Conservation (phyloP, 1,140 invertebrate genomes). For the Gerris buenoi region DNA sequence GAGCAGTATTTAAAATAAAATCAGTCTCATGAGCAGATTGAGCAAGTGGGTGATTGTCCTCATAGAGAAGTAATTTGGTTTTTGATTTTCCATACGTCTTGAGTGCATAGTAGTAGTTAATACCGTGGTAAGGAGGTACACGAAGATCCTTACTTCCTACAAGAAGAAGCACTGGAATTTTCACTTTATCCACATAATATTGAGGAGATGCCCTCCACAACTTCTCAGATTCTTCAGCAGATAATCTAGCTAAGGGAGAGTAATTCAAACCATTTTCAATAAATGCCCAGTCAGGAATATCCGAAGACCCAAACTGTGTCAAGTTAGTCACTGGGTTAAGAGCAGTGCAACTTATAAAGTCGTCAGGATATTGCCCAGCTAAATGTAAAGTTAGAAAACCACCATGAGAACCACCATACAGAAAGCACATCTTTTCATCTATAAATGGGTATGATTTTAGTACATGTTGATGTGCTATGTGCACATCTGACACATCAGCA, state of each 20-base stretch:
- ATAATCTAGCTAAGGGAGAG: slow-evolving; percentile 20
- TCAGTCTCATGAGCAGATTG: slow-evolving; percentile 47
- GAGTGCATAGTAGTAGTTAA: slow-evolving; percentile 48
- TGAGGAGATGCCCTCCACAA: slow-evolving; percentile 51
- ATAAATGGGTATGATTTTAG: slow-evolving; percentile 38
- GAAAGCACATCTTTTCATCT: slow-evolving; percentile 36
- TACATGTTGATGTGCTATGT: slow-evolving; percentile 41
- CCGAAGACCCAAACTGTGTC: slow-evolving; percentile 46
- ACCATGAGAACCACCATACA: slow-evolving; percentile 76
- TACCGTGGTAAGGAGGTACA: slow-evolving; percentile 58
- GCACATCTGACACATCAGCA: slow-evolving; percentile 66
- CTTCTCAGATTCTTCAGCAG: slow-evolving; percentile 35
- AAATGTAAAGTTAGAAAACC: slow-evolving; percentile 78
- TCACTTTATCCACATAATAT: slow-evolving; percentile 46
- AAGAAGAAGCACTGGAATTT: slow-evolving; percentile 60
- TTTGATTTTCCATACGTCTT: slow-evolving; percentile 29
- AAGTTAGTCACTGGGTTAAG: slow-evolving; percentile 71
- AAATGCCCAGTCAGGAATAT: slow-evolving; percentile 72
- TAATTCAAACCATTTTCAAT: slow-evolving; percentile 38
- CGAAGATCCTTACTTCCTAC: slow-evolving; percentile 68
- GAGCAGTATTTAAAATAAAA: slow-evolving; percentile 44
- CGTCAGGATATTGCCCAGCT: slow-evolving; percentile 59
- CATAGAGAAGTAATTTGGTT: slow-evolving; percentile 32
- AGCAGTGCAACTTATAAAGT: slow-evolving; percentile 38
- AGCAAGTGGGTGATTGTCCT: slow-evolving; percentile 54